A percentile compares a stretch with the other conserved stretches of the same genome.
These are phyloP conservation scores for Anolis carolinensis DNA, from an alignment of 2,113 vertebrate species.

Conservation along the genomic window DNA sequence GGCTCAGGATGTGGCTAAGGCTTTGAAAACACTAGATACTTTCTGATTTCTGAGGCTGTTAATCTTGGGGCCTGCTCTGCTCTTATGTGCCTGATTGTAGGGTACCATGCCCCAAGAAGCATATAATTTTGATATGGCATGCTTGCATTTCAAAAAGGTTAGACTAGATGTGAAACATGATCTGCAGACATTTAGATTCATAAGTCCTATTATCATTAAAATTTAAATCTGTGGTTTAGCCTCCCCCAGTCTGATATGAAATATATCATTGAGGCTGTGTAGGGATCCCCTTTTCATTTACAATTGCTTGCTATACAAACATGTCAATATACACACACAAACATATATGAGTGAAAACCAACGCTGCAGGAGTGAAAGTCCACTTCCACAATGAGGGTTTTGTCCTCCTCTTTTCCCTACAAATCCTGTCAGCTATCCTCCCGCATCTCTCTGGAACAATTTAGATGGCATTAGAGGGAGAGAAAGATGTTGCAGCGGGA, in stretches of 20 bases:
- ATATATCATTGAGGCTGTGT: neutral
- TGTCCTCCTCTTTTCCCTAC: neutral
- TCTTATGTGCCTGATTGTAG: neutral
- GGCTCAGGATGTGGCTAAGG: neutral
- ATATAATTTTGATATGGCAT: neutral
- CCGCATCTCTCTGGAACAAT: too few relatives aligned
- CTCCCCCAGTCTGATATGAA: neutral
- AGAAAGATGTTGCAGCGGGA: too few relatives aligned
- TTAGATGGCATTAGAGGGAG: too few relatives aligned
- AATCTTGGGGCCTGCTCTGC: neutral
- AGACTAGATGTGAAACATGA: neutral
- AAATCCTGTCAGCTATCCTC: neutral
- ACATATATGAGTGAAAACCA: neutral
- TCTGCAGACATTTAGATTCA: neutral
- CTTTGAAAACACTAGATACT: neutral
- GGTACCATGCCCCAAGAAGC: neutral
- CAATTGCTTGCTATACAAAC: too few relatives aligned
- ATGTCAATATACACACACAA: too few relatives aligned
- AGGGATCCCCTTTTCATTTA: neutral
- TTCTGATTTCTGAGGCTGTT: neutral
- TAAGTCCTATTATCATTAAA: neutral
- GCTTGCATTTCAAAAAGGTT: neutral
- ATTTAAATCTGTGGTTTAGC: neutral
- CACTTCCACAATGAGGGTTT: neutral
- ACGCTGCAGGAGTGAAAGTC: neutral